Conservation (phyloP, 2,888 invertebrate species). For the Tridacna gigas region DNA sequence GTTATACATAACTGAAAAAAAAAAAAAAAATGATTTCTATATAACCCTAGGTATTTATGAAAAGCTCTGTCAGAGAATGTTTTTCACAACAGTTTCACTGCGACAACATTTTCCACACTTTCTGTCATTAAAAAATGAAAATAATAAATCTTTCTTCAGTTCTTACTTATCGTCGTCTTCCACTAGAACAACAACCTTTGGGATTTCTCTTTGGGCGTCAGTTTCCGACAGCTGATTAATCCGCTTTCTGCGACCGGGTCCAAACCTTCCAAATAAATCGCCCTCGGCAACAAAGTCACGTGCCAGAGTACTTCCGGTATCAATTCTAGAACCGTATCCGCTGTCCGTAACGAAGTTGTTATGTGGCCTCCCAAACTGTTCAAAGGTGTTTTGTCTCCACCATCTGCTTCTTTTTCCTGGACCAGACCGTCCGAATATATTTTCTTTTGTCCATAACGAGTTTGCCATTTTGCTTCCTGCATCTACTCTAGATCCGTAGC, state of each 20-base stretch:
- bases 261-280: slow-evolving; percentile 13
- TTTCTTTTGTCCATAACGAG: slow-evolving; percentile 9
- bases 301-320: slow-evolving; percentile 16
- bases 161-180: neutral
- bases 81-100: no score
- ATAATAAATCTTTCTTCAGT: no score
- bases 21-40: no score
- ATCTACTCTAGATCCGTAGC: slow-evolving; percentile 17
- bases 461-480: slow-evolving; percentile 20
- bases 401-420: slow-evolving; percentile 22
- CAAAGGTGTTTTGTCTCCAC: neutral
- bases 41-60: no score
- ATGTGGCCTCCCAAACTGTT: neutral
- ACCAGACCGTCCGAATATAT: slow-evolving; percentile 15
- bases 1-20: no score
- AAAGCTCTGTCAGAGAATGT: no score
- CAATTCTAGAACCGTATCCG: slow-evolving; percentile 19
- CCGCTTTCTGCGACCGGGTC: slow-evolving; percentile 19
- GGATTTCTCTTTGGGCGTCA: neutral
- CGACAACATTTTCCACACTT: no score
- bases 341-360: neutral
- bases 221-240: neutral
- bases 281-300: slow-evolving; percentile 13
- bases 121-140: no score
- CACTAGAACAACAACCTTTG: slow-evolving; percentile 8